Evolutionary conservation across 2,888 invertebrate genomes (phyloP).

Genomic region (Standfussiana lucernea): DNA sequence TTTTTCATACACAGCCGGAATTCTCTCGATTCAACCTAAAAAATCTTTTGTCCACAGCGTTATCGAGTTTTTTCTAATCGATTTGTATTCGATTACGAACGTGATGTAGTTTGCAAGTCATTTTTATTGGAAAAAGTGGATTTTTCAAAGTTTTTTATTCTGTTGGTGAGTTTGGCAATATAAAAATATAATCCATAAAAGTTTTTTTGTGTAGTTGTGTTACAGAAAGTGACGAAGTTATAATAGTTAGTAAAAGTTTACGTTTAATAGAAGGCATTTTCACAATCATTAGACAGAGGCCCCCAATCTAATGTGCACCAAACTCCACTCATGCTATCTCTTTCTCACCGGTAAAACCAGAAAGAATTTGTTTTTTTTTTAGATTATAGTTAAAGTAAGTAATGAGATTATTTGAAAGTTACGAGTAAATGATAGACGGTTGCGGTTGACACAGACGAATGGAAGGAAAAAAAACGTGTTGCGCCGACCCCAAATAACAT

Average conservation of each 20-base stretch:
- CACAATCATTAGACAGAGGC: slow-evolving; percentile 38
- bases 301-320: not conserved
- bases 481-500: too few relatives aligned
- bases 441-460: too few relatives aligned
- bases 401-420: too few relatives aligned
- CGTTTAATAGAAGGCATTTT: slow-evolving; percentile 48
- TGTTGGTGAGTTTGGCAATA: slow-evolving; percentile 21
- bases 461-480: too few relatives aligned
- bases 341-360: not conserved
- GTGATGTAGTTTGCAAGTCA: slow-evolving; percentile 51
- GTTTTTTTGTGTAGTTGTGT: not conserved
- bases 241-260: slow-evolving; percentile 35
- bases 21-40: slow-evolving; percentile 69
- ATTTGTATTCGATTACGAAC: slow-evolving; percentile 52
- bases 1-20: slow-evolving; percentile 73
- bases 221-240: slow-evolving; percentile 23
- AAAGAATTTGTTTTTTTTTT: not conserved
- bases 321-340: not conserved
- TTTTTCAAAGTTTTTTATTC: not conserved
- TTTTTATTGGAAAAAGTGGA: slow-evolving; percentile 36
- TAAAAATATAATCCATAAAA: not conserved
- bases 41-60: slow-evolving; percentile 69
- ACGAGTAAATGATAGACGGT: too few relatives aligned
- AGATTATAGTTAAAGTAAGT: too few relatives aligned
- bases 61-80: slow-evolving; percentile 64